Evolutionary conservation across 2,113 vertebrate genomes (phyloP), one percentile per base, ranked within the genome.

Genomic region (Caranx ignobilis): DNA sequence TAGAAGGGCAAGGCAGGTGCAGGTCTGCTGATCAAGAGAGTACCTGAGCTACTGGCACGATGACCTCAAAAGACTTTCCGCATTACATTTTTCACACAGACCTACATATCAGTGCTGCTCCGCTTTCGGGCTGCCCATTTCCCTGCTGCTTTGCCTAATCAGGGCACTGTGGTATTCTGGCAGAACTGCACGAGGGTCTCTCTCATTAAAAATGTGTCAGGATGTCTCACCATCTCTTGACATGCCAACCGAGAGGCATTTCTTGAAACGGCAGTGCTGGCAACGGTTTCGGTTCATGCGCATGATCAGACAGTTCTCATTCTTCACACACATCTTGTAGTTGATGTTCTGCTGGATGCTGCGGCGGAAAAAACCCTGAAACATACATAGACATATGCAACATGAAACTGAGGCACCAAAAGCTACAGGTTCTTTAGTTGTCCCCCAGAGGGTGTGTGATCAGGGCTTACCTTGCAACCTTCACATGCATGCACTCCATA

Each of bases 281-380:
- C 95, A 96, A 6, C 95, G 95, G 82, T 96, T 96, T 18, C 95
- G 93, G 81, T 96, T 96, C 94, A 95, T 95, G n/a, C 95, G 94
- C 94, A 96, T 95, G 79, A 96, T 95, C 75, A 95, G 86, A 83
- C 95, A 96, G 83, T 90, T 95, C 87, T 96, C 95, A 6, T 96
- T 96, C 93, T 96, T 96, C 89, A 95, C 94, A 10, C 95, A 96
- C 94, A 95, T 95, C 91, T 96, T 96, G 92, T 96, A 96, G 91
- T 95, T 94, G 80, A 96, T 95, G 91, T 95, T 96, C 56, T 96
- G 95, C 89, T 96, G 95, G 81, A 96, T 96, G 91, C 95, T 96
- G 74, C 95, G 95, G 4, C 95, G 94, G 85, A 96, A 96, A 77
- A 96, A 96, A 0, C 95, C 95, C 95, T 96, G 86, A 71, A 45